These are phyloP conservation scores for Hyperoplus immaculatus DNA, from an alignment of 2,797 vertebrate species.

Conservation along the genomic window DNA sequence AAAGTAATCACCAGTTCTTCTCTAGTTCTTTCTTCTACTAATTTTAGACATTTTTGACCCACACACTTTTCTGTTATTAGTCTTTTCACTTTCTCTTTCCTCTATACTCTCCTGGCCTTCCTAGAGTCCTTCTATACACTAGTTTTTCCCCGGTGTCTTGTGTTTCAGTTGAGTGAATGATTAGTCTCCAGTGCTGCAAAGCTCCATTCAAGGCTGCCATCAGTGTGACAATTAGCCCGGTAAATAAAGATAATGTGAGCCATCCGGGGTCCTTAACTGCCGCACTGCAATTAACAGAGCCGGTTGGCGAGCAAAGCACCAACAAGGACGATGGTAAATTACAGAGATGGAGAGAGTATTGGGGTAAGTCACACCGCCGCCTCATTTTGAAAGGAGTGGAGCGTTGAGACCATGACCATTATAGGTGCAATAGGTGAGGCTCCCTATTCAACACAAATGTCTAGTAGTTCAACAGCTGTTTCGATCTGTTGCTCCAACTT, in stretches of 20 bases:
- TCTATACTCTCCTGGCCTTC: conserved; percentile 2
- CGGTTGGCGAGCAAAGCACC: conserved; percentile 67
- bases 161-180: conserved; percentile 68
- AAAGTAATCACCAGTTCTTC: background rate
- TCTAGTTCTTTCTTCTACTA: background rate
- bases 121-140: conserved; percentile 27
- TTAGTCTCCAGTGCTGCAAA: conserved; percentile 60
- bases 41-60: background rate
- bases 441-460: background rate
- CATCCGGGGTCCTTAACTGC: conserved; percentile 75
- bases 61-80: conserved; percentile 20
- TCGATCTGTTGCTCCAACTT: background rate
- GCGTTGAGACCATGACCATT: background rate
- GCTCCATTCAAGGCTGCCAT: conserved; percentile 68
- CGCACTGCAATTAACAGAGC: conserved; percentile 73
- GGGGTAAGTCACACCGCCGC: conserved; percentile 1
- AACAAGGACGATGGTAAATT: conserved; percentile 45
- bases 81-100: conserved; percentile 14
- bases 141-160: conserved; percentile 54
- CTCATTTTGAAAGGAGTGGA: conserved; percentile 23
- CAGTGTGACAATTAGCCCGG: conserved; percentile 78
- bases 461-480: background rate
- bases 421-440: no score
- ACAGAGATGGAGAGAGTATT: conserved; percentile 26
- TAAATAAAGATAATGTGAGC: conserved; percentile 84